Evolutionary conservation across 2,888 invertebrate species (phyloP).

Genomic region (Trichacis sp.): DNA sequence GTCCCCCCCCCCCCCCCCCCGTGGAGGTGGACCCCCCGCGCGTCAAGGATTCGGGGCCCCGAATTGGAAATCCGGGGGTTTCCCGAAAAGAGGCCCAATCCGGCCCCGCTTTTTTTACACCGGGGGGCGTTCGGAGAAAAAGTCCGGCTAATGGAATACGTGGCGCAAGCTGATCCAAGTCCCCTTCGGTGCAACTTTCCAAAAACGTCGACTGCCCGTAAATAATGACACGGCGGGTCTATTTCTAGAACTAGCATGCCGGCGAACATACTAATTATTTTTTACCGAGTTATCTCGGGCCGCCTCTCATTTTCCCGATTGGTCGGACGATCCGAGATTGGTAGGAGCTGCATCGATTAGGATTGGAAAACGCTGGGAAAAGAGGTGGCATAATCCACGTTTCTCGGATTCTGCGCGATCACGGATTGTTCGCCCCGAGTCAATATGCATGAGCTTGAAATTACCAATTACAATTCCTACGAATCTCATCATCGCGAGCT

Average conservation of each 20-base stretch:
- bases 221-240: constrained; percentile 63
- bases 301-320: constrained; percentile 24
- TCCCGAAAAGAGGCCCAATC: not conserved
- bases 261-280: constrained; percentile 63
- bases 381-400: constrained; percentile 28
- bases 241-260: constrained; percentile 61
- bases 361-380: constrained; percentile 19
- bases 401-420: too few species aligned
- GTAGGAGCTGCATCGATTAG: constrained; percentile 15
- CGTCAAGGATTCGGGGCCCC: constrained; percentile 1
- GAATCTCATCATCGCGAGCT: too few species aligned
- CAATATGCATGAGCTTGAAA: too few species aligned
- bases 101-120: not conserved
- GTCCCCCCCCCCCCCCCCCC: too few species aligned
- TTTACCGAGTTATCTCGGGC: constrained; percentile 46
- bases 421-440: too few species aligned
- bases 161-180: constrained; percentile 8
- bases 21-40: not conserved
- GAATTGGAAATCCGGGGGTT: not conserved
- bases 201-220: constrained; percentile 60
- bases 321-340: constrained; percentile 16
- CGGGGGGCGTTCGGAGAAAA: constrained; percentile 3
- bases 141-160: constrained; percentile 4
- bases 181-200: constrained; percentile 57
- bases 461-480: too few species aligned